phyloP scores from a whole-genome alignment of 1,140 invertebrate genomes.

The Heliconius congener region DNA sequence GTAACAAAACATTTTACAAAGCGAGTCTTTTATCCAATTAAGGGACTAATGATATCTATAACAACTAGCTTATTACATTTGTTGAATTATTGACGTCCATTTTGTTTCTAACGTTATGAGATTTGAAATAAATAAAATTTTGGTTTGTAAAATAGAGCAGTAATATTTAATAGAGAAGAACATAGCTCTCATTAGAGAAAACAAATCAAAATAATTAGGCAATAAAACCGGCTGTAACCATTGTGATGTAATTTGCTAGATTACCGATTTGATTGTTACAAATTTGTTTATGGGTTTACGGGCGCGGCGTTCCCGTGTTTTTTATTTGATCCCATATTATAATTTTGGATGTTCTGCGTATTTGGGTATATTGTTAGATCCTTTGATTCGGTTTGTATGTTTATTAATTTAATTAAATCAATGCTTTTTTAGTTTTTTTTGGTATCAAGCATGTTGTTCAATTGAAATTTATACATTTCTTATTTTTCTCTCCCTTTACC shows the following conservation, averaged over 20 bases:
- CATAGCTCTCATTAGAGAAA: conserved; percentile 69
- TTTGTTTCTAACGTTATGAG: conserved; percentile 33
- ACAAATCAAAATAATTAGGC: conserved; percentile 77
- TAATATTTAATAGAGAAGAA: conserved; percentile 49
- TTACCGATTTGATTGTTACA: conserved; percentile 68
- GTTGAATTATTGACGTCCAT: background rate
- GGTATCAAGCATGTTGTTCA: background rate
- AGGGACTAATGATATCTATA: conserved; percentile 51
- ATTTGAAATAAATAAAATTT: conserved; percentile 28
- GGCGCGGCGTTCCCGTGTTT: conserved; percentile 25
- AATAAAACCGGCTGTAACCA: conserved; percentile 64
- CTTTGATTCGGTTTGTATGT: background rate
- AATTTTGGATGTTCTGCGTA: conserved; percentile 11
- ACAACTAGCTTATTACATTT: conserved; percentile 33
- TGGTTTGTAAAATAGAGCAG: background rate
- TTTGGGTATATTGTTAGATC: background rate
- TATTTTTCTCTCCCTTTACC: background rate
- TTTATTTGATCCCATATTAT: conserved; percentile 15
- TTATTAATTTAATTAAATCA: background rate
- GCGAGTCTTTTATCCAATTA: conserved; percentile 68
- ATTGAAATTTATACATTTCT: too few relatives aligned
- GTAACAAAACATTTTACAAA: conserved; percentile 41
- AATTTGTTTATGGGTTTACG: conserved; percentile 75
- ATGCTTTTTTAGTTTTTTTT: background rate
- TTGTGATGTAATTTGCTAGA: conserved; percentile 68